Percentiles rank a stretch among this genome's conserved stretches.
Conservation (phyloP, 2,113 vertebrate species). For the Sminthopsis crassicaudata region DNA sequence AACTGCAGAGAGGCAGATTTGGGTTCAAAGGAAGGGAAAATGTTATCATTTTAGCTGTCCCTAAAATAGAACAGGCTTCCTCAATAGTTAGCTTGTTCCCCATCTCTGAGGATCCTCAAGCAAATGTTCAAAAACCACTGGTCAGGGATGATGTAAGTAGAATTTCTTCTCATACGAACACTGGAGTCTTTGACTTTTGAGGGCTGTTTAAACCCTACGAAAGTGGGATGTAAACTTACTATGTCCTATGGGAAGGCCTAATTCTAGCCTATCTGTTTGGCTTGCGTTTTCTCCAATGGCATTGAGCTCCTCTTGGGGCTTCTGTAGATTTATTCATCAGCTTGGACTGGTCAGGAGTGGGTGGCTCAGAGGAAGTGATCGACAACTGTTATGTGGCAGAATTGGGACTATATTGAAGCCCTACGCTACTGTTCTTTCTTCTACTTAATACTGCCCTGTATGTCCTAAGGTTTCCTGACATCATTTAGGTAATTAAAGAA, state of each 20-base stretch:
- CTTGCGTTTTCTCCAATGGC: background rate
- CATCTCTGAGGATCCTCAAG: background rate
- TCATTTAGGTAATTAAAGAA: background rate
- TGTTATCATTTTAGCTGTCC: background rate
- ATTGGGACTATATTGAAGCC: background rate
- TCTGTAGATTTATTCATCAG: too few relatives aligned
- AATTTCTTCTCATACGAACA: background rate
- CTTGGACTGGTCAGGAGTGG: background rate
- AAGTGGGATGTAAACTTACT: background rate
- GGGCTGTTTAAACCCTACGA: too few relatives aligned
- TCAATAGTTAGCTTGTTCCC: background rate
- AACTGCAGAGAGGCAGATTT: background rate
- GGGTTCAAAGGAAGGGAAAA: background rate
- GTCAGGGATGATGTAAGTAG: background rate
- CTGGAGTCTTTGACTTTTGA: background rate
- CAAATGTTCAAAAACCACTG: background rate
- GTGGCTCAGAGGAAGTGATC: background rate
- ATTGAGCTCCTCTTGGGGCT: too few relatives aligned
- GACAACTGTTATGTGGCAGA: background rate
- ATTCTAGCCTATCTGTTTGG: background rate
- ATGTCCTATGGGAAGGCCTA: background rate
- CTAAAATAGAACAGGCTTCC: background rate
- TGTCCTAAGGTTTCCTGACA: background rate
- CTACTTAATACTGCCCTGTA: background rate
- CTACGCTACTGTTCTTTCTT: background rate